These are phyloP conservation scores for Eriosoma lanigerum DNA, from an alignment of 1,140 invertebrate species.

Conservation along the genomic window DNA sequence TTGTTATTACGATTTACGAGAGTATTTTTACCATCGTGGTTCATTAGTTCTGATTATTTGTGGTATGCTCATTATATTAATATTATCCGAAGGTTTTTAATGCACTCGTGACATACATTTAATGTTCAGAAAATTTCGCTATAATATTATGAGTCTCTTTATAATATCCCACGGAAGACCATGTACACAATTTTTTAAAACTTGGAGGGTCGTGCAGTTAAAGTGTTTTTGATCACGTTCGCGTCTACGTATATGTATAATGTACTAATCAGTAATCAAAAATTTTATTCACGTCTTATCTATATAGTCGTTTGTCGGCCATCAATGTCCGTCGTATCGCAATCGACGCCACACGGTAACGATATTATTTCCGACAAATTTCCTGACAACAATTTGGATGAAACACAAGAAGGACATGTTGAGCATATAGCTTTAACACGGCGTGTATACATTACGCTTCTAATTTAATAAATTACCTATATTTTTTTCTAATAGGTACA, in stretches of 20 bases:
- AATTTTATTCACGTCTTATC: conserved; percentile 31
- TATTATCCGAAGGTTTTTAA: neutral
- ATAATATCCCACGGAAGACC: neutral
- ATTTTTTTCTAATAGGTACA: neutral
- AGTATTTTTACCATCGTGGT: neutral
- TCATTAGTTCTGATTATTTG: neutral
- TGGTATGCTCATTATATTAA: neutral
- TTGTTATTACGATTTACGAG: neutral
- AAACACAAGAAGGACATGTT: neutral
- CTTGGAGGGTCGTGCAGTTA: neutral
- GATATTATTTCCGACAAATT: neutral
- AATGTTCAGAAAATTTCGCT: conserved; percentile 1
- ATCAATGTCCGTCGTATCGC: neutral
- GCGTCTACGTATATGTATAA: neutral
- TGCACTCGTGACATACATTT: conserved; percentile 18
- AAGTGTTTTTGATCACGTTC: neutral
- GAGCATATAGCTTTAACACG: neutral
- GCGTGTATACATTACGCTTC: neutral
- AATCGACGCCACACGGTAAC: neutral
- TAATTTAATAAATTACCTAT: neutral
- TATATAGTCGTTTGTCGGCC: conserved; percentile 17
- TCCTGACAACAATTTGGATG: conserved; percentile 33
- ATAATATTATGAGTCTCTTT: neutral
- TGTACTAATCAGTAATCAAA: neutral
- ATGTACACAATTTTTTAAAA: conserved; percentile 11